These are phyloP conservation scores for Conops quadrifasciatus DNA, from an alignment of 2,888 invertebrate species.

Conservation along the genomic window DNA sequence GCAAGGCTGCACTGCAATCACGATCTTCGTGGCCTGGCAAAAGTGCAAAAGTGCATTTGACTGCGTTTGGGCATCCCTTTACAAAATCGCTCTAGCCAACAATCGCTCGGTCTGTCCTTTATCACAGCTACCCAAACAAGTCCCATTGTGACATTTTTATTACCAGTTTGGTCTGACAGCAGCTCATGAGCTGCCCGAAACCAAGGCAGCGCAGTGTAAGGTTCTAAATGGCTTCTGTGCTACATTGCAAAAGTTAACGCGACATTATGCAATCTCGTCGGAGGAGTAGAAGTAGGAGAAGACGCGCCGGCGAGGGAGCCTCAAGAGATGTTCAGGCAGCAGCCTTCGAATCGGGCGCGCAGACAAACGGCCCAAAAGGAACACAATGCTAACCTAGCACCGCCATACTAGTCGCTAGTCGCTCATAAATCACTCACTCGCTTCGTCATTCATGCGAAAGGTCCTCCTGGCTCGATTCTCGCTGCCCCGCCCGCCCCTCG, in stretches of 20 bases:
- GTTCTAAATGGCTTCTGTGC: too few relatives aligned
- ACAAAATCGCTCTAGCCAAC: too few relatives aligned
- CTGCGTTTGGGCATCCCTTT: too few relatives aligned
- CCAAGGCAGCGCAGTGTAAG: neutral
- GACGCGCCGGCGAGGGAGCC: neutral
- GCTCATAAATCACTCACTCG: constrained; percentile 46
- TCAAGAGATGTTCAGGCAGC: constrained; percentile 9
- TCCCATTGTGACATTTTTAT: too few relatives aligned
- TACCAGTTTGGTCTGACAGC: neutral
- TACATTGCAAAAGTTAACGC: neutral
- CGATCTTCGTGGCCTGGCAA: too few relatives aligned
- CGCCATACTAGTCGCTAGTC: too few relatives aligned
- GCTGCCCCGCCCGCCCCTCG: constrained; percentile 1
- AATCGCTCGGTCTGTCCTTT: too few relatives aligned
- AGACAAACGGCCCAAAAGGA: constrained; percentile 3
- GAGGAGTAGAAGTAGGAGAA: neutral
- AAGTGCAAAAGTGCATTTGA: too few relatives aligned
- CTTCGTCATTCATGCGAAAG: constrained; percentile 16
- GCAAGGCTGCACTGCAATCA: too few relatives aligned
- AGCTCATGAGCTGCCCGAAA: neutral
- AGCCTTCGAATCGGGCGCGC: constrained; percentile 24
- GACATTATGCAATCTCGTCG: neutral
- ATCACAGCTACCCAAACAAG: too few relatives aligned
- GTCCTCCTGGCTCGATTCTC: neutral
- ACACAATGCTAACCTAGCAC: constrained; percentile 44